These are phyloP conservation scores for Eueides isabella DNA, from an alignment of 1,140 invertebrate species.

Conservation along the genomic window DNA sequence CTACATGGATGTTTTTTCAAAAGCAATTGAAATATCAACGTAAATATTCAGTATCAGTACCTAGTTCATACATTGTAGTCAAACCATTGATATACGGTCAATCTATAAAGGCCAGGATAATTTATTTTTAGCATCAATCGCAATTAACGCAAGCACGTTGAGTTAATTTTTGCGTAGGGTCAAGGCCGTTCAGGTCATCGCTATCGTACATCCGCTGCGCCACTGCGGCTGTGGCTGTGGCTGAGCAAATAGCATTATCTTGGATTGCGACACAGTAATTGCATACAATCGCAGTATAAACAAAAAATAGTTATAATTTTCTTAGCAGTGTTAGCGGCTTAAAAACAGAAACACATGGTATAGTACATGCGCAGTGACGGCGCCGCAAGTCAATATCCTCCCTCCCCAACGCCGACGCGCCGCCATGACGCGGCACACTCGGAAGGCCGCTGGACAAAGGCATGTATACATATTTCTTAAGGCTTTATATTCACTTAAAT, in stretches of 20 bases:
- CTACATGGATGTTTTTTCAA: background rate
- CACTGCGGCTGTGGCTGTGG: constrained; percentile 38
- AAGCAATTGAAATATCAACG: background rate
- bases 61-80: background rate
- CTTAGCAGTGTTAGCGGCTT: constrained; percentile 59
- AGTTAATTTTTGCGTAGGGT: constrained; percentile 50
- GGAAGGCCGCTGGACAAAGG: constrained; percentile 35
- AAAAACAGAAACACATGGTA: constrained; percentile 79
- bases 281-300: constrained; percentile 45
- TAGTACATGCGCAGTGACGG: constrained; percentile 74
- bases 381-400: constrained; percentile 79
- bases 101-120: constrained; percentile 34
- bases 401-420: constrained; percentile 66
- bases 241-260: constrained; percentile 35
- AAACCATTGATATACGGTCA: constrained; percentile 21
- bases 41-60: background rate
- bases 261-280: constrained; percentile 44
- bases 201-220: constrained; percentile 37
- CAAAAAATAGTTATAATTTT: constrained; percentile 61
- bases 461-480: constrained; percentile 39
- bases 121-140: constrained; percentile 41
- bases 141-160: constrained; percentile 35
- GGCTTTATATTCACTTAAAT: background rate
- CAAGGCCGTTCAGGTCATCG: constrained; percentile 51
- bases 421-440: constrained; percentile 67